Percentiles rank a stretch among this genome's conserved stretches.
Evolutionary conservation across 1,140 invertebrate species (phyloP).

Genomic region (Aphis craccivora): DNA sequence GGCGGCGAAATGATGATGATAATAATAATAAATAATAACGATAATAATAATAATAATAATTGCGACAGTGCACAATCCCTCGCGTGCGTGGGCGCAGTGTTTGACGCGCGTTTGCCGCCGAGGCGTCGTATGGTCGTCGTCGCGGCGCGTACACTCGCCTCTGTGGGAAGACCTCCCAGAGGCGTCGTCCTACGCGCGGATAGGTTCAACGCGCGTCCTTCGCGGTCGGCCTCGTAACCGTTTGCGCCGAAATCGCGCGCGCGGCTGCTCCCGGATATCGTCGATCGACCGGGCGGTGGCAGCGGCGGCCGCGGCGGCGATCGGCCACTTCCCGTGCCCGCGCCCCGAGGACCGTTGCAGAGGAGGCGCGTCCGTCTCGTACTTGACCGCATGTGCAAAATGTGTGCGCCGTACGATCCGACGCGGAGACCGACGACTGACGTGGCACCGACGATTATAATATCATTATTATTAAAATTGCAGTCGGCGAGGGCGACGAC

Average conservation of each 20-base stretch:
- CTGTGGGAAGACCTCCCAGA: conserved; percentile 57
- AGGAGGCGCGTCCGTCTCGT: background rate
- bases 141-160: background rate
- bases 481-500: too few species aligned
- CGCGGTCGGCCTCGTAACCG: conserved; percentile 49
- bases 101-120: conserved; percentile 30
- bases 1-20: background rate
- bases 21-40: background rate
- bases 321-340: background rate
- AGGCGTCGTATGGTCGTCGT: background rate
- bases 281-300: background rate
- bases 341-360: background rate
- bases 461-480: background rate
- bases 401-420: too few species aligned
- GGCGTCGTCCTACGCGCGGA: conserved; percentile 52
- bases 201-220: conserved; percentile 53
- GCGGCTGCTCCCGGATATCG: conserved; percentile 33
- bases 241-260: conserved; percentile 37
- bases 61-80: conserved; percentile 21
- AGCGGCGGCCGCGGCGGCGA: too few species aligned
- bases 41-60: background rate
- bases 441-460: background rate
- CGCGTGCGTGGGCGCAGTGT: conserved; percentile 23
- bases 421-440: background rate
- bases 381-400: background rate